Base-by-base conservation (phyloP, 2,797 vertebrate species). In the Sebastes minor region DNA sequence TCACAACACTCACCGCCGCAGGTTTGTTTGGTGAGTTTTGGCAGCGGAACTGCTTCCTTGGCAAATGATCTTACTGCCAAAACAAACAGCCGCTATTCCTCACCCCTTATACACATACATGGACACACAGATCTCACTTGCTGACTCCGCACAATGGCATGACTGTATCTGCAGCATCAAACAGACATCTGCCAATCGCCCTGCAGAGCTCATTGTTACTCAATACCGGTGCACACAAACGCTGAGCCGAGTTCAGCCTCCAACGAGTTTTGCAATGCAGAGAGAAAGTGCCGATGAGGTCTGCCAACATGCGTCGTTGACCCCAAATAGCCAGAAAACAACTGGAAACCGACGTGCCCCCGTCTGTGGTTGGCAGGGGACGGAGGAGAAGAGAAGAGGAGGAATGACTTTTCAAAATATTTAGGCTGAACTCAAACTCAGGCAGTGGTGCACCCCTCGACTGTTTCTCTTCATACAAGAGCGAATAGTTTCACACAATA, bases 11-110 rank as follows among this genome's bases (percentile, higher is more conserved):
- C 77, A 25, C 56, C 11, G 71, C 87, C 22, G 23, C 61, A 70
- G 76, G 88, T 93, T 78, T 78, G 81, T 87, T 88, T 91, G 90
- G 90, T 78, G 74, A 86, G 68, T 75, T 90, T 87, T 93, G 92
- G 86, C 89, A 88, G 74, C 2, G 23, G 25, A 72, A 74, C 55
- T 7, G 4, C 74, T 80, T 86, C 78, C 90, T 89, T 90, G 90
- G 87, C 88, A 90, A 90, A 80, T 78, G 30, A 74, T 83, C 38
- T 33, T 33, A 66, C 67, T 87, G 88, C 90, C 89, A 90, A 92
- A 92, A 83, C 85, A 91, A 88, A 90, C 80, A 81, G 55, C 52
- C 5, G 13, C 72, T 82, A 86, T 87, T 81, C 83, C 80, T 90
- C 80, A 77, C 78, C 71, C 77, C 55, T 83, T 78, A 42, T 23